phyloP scores from a whole-genome alignment of 2,888 invertebrate genomes.

The Taenaris catops region DNA sequence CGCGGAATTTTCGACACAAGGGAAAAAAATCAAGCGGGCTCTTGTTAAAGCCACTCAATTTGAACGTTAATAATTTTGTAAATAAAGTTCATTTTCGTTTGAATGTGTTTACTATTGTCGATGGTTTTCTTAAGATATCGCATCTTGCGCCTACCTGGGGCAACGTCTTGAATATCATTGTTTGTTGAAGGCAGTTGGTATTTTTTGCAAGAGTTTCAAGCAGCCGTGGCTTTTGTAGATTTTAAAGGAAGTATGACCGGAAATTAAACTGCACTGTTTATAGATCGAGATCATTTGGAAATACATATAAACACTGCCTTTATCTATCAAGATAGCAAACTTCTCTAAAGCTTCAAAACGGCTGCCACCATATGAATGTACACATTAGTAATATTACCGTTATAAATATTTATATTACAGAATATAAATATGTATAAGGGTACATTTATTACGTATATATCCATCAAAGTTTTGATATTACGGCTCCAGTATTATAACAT shows the following conservation, averaged over 20 bases:
- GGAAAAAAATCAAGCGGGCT: slow-evolving; percentile 14
- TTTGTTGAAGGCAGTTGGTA: slow-evolving; percentile 36
- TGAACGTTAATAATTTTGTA: slow-evolving; percentile 15
- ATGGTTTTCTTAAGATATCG: slow-evolving; percentile 59
- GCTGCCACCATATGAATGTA: too few relatives aligned
- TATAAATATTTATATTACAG: too few relatives aligned
- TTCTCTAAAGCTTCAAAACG: too few relatives aligned
- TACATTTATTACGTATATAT: too few relatives aligned
- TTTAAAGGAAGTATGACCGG: not conserved
- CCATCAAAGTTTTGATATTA: too few relatives aligned
- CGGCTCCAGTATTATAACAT: too few relatives aligned
- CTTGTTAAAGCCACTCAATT: slow-evolving; percentile 18
- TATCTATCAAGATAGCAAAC: too few relatives aligned
- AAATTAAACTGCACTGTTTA: too few relatives aligned
- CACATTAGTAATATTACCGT: too few relatives aligned
- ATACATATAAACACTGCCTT: too few relatives aligned
- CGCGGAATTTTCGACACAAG: slow-evolving; percentile 22
- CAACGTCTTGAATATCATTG: slow-evolving; percentile 41
- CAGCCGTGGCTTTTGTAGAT: slow-evolving; percentile 8
- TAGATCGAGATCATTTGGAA: too few relatives aligned
- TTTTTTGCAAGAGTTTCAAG: slow-evolving; percentile 26
- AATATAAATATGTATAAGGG: too few relatives aligned
- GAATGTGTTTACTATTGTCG: slow-evolving; percentile 28
- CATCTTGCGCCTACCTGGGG: slow-evolving; percentile 71
- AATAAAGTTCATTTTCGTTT: slow-evolving; percentile 24